These are phyloP conservation scores for Otolemur garnettii DNA, from an alignment of 2,113 vertebrate genomes.

Conservation along the genomic window DNA sequence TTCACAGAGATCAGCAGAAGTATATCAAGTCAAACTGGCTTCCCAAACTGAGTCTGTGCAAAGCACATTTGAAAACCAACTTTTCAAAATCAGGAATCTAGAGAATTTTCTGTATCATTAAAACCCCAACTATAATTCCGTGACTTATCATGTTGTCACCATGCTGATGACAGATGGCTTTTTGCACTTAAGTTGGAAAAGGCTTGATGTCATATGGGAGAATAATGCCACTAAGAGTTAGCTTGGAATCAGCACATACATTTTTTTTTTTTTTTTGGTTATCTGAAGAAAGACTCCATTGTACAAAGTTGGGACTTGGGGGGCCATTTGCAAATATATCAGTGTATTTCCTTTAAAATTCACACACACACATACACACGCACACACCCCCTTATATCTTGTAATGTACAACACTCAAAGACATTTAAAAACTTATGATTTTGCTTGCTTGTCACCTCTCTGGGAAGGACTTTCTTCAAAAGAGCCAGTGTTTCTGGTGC, in stretches of 20 bases:
- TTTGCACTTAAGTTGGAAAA: background rate
- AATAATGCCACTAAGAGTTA: background rate
- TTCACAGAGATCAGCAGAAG: background rate
- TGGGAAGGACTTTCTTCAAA: constrained; percentile 42
- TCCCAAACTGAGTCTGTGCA: background rate
- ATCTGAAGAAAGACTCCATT: constrained; percentile 13
- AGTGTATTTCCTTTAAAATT: constrained; percentile 21
- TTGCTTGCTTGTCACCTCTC: background rate
- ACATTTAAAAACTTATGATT: background rate
- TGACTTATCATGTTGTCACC: background rate
- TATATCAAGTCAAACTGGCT: background rate
- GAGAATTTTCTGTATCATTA: background rate
- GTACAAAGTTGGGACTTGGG: constrained; percentile 44
- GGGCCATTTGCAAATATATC: constrained; percentile 20
- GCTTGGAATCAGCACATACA: constrained; percentile 18
- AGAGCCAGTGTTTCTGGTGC: background rate
- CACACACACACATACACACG: background rate
- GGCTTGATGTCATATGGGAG: background rate
- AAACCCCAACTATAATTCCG: background rate
- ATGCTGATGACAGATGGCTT: background rate
- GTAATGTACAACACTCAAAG: constrained; percentile 19
- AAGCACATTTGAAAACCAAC: background rate
- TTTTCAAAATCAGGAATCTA: background rate
- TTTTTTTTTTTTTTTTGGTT: constrained; percentile 28
- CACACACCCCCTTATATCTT: background rate